Conservation (phyloP, 1,140 invertebrate species). For the Magallana ariakensis region DNA sequence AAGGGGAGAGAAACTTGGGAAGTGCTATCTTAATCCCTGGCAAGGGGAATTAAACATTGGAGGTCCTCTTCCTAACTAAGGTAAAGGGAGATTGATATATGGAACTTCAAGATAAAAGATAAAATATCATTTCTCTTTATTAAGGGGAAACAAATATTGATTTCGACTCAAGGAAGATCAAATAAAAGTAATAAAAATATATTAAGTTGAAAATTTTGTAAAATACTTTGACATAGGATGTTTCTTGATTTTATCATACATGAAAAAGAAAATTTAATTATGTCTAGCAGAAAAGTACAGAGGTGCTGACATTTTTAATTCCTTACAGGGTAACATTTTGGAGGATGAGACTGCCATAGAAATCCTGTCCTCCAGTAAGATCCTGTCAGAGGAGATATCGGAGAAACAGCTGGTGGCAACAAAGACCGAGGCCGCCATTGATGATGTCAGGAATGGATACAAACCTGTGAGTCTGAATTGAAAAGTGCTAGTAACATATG, state of each 20-base stretch:
- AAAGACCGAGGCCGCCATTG: slow-evolving; percentile 77
- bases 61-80: slow-evolving; percentile 87
- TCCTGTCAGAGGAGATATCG: slow-evolving; percentile 82
- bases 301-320: not conserved
- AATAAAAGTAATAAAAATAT: too few species aligned
- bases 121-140: too few species aligned
- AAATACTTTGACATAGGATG: too few species aligned
- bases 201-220: too few species aligned
- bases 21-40: slow-evolving; percentile 82
- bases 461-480: slow-evolving; percentile 72
- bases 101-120: too few species aligned
- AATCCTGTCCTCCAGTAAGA: slow-evolving; percentile 94
- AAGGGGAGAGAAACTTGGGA: slow-evolving; percentile 85
- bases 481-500: too few species aligned
- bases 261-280: too few species aligned
- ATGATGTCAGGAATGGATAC: slow-evolving; percentile 78
- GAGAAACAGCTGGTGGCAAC: slow-evolving; percentile 82
- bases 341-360: slow-evolving; percentile 97
- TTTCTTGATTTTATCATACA: too few species aligned
- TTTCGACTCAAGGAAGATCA: too few species aligned
- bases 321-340: slow-evolving; percentile 90
- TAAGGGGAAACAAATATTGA: too few species aligned
- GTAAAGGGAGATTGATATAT: slow-evolving; percentile 50
- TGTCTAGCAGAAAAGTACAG: too few species aligned
- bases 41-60: slow-evolving; percentile 92